Evolutionary conservation across 2,888 invertebrate species (phyloP), one percentile per base, ranked within the genome.

Genomic region (Lycaena phlaeas): DNA sequence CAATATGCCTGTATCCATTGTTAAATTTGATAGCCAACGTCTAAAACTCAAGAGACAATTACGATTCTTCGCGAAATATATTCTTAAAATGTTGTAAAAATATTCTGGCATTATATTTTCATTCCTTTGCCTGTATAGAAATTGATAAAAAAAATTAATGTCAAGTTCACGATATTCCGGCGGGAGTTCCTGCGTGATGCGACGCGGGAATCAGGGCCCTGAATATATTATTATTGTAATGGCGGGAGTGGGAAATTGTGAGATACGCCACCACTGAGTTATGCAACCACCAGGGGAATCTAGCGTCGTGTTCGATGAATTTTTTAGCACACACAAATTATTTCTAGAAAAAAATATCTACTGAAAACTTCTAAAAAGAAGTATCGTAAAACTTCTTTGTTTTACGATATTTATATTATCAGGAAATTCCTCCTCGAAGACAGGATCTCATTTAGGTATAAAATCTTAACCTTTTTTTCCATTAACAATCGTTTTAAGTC

Each of bases 151-250:
- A 34, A 11, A 12, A 34, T 34, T 11, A 10, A 14, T 22, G 34
- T 34, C 34, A 34, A 34, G 34, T 34, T 34, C 34, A 34, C 18
- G 11, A 3, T 9, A 5, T 10, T 34, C 34, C 34, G 18, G 17
- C 34, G 34, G 34, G 34, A 9, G 10, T 27, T 28, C 41, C 43
- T 17, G 14, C 14, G 41, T 41, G 42, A 44, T 36, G 27, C 40
- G 22, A 42, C 27, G 36, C 37, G 38, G 40, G 74, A 79, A 76
- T 77, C 78, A 65, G 69, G 65, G 65, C 69, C 67, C 66, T 74
- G 77, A 79, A 81, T 79, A 78, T 76, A 78, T 81, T 81, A 78
- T 79, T 73, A 78, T 78, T 77, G 75, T 78, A 76, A 79, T 77
- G 69, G 74, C 65, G 72, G 71, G 65, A 62, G 25, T 64, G 69